Percentiles rank a stretch among this genome's conserved stretches.
Evolutionary conservation across 2,888 invertebrate genomes (phyloP).

Genomic region (Cactoblastis cactorum): DNA sequence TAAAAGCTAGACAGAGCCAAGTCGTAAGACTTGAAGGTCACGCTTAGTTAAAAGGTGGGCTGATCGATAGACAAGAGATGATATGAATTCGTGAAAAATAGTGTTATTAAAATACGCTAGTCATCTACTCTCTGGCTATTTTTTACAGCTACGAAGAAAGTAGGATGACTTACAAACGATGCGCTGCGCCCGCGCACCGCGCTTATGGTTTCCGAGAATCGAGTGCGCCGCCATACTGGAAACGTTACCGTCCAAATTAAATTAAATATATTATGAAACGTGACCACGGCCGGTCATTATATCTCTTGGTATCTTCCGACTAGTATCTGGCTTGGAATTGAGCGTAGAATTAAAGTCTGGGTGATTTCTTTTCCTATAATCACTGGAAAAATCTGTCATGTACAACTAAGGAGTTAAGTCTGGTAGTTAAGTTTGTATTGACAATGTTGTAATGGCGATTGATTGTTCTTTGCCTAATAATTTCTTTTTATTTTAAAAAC

Average conservation of each 20-base stretch:
- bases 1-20: too few relatives aligned
- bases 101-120: neutral
- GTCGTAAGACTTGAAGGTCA: too few relatives aligned
- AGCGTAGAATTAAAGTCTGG: neutral
- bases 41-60: too few relatives aligned
- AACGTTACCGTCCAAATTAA: slow-evolving; percentile 17
- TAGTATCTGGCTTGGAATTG: neutral
- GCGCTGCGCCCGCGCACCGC: slow-evolving; percentile 33
- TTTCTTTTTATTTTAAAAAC: too few relatives aligned
- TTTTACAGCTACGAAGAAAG: slow-evolving; percentile 41
- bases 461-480: too few relatives aligned
- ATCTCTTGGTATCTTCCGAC: slow-evolving; percentile 5
- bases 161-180: slow-evolving; percentile 46
- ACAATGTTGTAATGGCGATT: too few relatives aligned
- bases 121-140: neutral
- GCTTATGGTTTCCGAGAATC: slow-evolving; percentile 64
- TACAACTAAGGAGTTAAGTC: too few relatives aligned
- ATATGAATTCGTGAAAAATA: too few relatives aligned
- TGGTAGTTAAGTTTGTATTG: too few relatives aligned
- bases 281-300: slow-evolving; percentile 7
- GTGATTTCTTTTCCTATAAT: too few relatives aligned
- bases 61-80: too few relatives aligned
- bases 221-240: slow-evolving; percentile 18
- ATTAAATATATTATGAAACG: slow-evolving; percentile 25
- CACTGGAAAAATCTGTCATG: too few relatives aligned